A percentile compares a stretch with the other conserved stretches of the same genome.
These are phyloP conservation scores for Coturnix japonica DNA, from an alignment of 2,113 vertebrate genomes.

Conservation along the genomic window DNA sequence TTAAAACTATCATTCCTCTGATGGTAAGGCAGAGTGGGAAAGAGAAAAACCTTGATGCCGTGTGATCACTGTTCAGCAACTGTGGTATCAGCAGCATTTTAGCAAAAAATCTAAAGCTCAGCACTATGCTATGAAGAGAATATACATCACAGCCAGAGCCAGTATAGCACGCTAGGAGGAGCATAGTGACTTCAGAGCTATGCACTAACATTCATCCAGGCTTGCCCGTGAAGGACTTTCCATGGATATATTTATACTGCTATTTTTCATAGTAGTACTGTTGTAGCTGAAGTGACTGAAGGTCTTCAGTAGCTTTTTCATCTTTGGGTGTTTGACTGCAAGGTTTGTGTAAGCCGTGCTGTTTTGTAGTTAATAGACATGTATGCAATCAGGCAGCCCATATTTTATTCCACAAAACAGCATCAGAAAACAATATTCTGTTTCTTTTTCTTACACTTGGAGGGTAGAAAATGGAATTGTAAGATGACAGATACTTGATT, in stretches of 20 bases:
- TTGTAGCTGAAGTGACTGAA: not conserved
- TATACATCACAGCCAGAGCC: not conserved
- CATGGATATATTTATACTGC: not conserved
- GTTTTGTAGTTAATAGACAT: not conserved
- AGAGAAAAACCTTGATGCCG: not conserved
- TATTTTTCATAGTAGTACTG: not conserved
- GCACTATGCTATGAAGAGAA: not conserved
- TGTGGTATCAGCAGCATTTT: not conserved
- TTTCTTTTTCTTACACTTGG: not conserved
- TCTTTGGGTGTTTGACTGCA: not conserved
- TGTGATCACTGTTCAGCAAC: not conserved
- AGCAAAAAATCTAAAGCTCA: not conserved
- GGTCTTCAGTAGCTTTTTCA: not conserved
- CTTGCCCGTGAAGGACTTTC: not conserved
- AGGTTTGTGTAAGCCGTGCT: not conserved
- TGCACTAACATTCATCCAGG: not conserved
- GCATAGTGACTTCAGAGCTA: fast-evolving
- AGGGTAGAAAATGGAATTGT: not conserved
- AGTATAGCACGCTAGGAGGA: not conserved
- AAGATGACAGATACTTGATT: not conserved
- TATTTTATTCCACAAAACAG: not conserved
- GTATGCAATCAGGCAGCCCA: not conserved
- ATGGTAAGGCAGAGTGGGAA: not conserved
- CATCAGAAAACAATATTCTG: not conserved
- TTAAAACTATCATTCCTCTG: not conserved